Percentiles rank a stretch among this genome's conserved stretches.
These are phyloP conservation scores for Ciconia maguari DNA, from an alignment of 2,113 vertebrate genomes.

Conservation along the genomic window DNA sequence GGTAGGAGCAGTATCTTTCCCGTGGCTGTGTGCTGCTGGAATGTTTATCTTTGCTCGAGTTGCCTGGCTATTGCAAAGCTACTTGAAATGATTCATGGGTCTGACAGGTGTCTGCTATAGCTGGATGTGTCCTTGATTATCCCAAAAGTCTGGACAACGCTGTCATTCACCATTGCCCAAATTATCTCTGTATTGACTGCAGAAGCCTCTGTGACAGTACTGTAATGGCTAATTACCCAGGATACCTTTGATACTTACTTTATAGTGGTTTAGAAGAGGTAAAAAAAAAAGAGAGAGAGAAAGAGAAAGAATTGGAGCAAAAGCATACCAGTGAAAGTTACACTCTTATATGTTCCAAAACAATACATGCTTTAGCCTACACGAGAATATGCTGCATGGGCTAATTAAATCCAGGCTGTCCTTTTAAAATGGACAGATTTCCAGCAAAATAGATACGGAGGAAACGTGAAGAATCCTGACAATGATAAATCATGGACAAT, in stretches of 20 bases:
- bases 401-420: slow-evolving; percentile 60
- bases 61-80: slow-evolving; percentile 85
- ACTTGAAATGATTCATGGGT: slow-evolving; percentile 99
- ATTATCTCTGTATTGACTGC: slow-evolving; percentile 99
- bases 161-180: slow-evolving; percentile 99
- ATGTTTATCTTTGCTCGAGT: slow-evolving; percentile 89
- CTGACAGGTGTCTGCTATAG: slow-evolving; percentile 99
- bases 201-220: slow-evolving; percentile 97
- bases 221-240: slow-evolving; percentile 99
- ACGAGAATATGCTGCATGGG: background rate
- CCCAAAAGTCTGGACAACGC: slow-evolving; percentile 98
- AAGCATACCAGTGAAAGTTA: slow-evolving; percentile 54
- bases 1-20: slow-evolving; percentile 73
- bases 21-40: slow-evolving; percentile 75
- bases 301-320: slow-evolving; percentile 53
- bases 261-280: slow-evolving; percentile 73
- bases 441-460: slow-evolving; percentile 66
- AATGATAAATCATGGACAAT: slow-evolving; percentile 79
- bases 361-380: slow-evolving; percentile 5
- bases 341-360: slow-evolving; percentile 13
- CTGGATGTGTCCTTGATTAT: slow-evolving; percentile 99
- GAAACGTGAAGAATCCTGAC: slow-evolving; percentile 73
- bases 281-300: slow-evolving; percentile 30
- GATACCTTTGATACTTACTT: slow-evolving; percentile 96
- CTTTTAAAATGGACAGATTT: slow-evolving; percentile 62